Evolutionary conservation across 1,140 invertebrate species (phyloP).

Genomic region (Daktulosphaira vitifoliae): DNA sequence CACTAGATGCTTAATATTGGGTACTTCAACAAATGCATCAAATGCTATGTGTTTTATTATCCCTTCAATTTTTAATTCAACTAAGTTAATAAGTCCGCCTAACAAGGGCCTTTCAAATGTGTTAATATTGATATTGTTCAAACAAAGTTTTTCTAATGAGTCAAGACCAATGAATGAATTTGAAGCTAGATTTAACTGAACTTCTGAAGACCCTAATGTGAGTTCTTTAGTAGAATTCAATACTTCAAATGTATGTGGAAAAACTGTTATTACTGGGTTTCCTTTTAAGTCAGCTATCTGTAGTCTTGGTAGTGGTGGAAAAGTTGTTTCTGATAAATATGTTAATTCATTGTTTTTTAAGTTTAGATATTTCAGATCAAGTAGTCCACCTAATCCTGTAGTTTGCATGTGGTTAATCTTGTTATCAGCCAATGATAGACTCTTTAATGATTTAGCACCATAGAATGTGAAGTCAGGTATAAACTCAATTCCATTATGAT

Average conservation of each 20-base stretch:
- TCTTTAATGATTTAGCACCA: slow-evolving; percentile 53
- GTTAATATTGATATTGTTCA: slow-evolving; percentile 51
- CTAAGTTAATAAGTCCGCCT: slow-evolving; percentile 50
- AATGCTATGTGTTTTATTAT: slow-evolving; percentile 53
- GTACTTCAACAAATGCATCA: slow-evolving; percentile 56
- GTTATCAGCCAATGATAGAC: slow-evolving; percentile 55
- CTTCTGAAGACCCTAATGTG: slow-evolving; percentile 50
- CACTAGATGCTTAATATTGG: slow-evolving; percentile 50
- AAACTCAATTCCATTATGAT: slow-evolving; percentile 53
- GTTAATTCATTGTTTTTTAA: slow-evolving; percentile 56
- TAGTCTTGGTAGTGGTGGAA: slow-evolving; percentile 59
- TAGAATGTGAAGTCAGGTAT: slow-evolving; percentile 61
- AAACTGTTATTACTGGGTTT: slow-evolving; percentile 58
- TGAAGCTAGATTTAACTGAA: slow-evolving; percentile 44
- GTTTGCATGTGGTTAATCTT: slow-evolving; percentile 54
- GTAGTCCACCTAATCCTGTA: slow-evolving; percentile 55
- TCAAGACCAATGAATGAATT: slow-evolving; percentile 56
- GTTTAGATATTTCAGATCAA: slow-evolving; percentile 55
- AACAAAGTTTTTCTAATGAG: slow-evolving; percentile 47
- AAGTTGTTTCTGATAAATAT: slow-evolving; percentile 57
- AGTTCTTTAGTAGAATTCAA: slow-evolving; percentile 58
- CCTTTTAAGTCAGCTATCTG: slow-evolving; percentile 51
- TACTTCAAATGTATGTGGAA: slow-evolving; percentile 48
- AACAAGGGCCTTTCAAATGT: slow-evolving; percentile 53
- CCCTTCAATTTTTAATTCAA: slow-evolving; percentile 50